Conservation (phyloP, 2,888 invertebrate genomes). For the Anthophora plumipes region DNA sequence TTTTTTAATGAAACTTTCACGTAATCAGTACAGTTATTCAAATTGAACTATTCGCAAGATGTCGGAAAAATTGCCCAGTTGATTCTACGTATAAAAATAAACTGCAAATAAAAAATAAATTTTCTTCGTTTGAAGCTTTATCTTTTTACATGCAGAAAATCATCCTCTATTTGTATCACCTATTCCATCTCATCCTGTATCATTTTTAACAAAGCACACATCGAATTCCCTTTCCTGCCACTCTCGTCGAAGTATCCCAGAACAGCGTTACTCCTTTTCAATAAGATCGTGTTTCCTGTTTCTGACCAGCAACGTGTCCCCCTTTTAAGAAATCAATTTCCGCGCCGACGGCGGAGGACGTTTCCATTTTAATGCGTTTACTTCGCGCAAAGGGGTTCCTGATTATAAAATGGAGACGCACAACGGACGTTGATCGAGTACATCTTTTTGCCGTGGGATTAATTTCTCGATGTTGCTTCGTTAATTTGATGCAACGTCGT, state of each 20-base stretch:
- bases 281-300: not conserved
- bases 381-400: not conserved
- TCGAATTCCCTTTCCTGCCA: not conserved
- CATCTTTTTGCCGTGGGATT: slow-evolving; percentile 32
- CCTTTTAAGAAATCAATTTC: slow-evolving; percentile 26
- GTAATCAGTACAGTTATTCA: no score
- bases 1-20: no score
- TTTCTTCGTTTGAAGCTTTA: no score
- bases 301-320: not conserved
- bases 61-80: no score
- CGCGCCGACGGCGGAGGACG: not conserved
- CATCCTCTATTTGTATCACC: no score
- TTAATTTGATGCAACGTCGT: slow-evolving; percentile 8
- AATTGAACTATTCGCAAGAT: no score
- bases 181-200: no score
- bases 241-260: not conserved
- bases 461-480: slow-evolving; percentile 49
- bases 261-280: not conserved
- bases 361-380: slow-evolving; percentile 29
- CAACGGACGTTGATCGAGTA: not conserved
- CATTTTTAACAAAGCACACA: no score
- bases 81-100: no score
- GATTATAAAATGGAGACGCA: not conserved
- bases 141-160: no score
- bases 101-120: no score